Percentiles rank a stretch among this genome's conserved stretches.
Evolutionary conservation across 37 sponge, comb jelly and placozoan species (phyloP).

Genomic region (Halichondria panicea): DNA sequence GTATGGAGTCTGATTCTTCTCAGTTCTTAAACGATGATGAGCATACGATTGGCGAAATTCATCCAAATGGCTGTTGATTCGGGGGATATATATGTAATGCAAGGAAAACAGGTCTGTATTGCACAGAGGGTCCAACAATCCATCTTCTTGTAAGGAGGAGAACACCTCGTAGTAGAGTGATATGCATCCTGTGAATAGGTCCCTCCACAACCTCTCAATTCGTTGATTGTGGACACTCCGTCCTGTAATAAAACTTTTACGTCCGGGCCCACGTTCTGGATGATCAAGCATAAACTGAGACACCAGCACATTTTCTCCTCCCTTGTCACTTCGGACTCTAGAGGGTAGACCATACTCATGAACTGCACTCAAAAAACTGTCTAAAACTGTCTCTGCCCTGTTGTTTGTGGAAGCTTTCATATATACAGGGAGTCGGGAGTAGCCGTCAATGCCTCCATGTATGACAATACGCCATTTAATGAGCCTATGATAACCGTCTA

Average conservation of each 20-base stretch:
- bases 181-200: too few species aligned
- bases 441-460: slow-evolving; percentile 77
- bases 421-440: slow-evolving; percentile 45
- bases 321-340: slow-evolving; percentile 60
- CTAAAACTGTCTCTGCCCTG: slow-evolving; percentile 47
- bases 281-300: slow-evolving; percentile 67
- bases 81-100: slow-evolving; percentile 48
- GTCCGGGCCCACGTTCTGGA: slow-evolving; percentile 56
- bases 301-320: slow-evolving; percentile 68
- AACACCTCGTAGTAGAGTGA: slow-evolving; percentile 49
- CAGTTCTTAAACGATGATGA: too few species aligned
- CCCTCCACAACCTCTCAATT: slow-evolving; percentile 76
- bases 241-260: slow-evolving; percentile 63
- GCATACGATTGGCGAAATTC: slow-evolving; percentile 51
- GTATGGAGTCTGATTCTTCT: too few species aligned
- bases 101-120: slow-evolving; percentile 46
- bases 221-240: slow-evolving; percentile 73
- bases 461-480: slow-evolving; percentile 63
- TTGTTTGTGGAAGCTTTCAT: slow-evolving; percentile 59
- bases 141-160: slow-evolving; percentile 44
- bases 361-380: slow-evolving; percentile 50
- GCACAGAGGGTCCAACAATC: slow-evolving; percentile 24
- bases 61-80: slow-evolving; percentile 46
- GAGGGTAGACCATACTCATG: slow-evolving; percentile 60
- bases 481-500: slow-evolving; percentile 70